Conservation (phyloP, 2,888 invertebrate species). For the Drosophila atripex region DNA sequence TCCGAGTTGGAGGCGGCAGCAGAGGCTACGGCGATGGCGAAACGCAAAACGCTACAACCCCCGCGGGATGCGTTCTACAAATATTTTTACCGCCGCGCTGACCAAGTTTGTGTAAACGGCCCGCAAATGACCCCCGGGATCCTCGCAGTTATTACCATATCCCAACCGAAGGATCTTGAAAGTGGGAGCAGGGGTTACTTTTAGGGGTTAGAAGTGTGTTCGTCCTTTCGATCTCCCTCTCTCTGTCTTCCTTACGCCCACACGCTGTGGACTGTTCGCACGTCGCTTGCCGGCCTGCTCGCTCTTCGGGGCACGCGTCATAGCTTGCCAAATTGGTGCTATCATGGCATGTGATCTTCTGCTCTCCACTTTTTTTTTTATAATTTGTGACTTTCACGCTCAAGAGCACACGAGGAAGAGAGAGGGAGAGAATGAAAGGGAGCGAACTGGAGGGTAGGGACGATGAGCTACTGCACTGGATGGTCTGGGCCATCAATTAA, state of each 20-base stretch:
- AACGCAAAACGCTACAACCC: slow-evolving; percentile 51
- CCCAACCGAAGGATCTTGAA: slow-evolving; percentile 57
- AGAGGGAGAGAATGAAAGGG: slow-evolving; percentile 1
- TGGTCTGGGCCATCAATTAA: slow-evolving; percentile 69
- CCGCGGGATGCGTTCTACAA: slow-evolving; percentile 52
- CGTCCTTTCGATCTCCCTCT: slow-evolving; percentile 7
- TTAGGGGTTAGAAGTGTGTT: slow-evolving; percentile 65
- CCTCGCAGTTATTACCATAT: slow-evolving; percentile 72
- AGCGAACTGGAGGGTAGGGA: slow-evolving; percentile 10
- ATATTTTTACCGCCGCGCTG: slow-evolving; percentile 73
- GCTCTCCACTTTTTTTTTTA: slow-evolving; percentile 55
- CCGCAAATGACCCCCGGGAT: slow-evolving; percentile 76
- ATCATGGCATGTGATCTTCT: slow-evolving; percentile 81
- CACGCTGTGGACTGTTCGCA: slow-evolving; percentile 20
- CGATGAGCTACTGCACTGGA: slow-evolving; percentile 60
- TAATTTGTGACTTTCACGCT: slow-evolving; percentile 83
- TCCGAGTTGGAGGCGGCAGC: slow-evolving; percentile 19
- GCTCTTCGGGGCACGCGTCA: slow-evolving; percentile 58
- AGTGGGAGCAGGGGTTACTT: slow-evolving; percentile 54
- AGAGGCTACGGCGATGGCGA: slow-evolving; percentile 15
- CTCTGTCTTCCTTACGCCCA: slow-evolving; percentile 54
- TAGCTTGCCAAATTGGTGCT: slow-evolving; percentile 81
- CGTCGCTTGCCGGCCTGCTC: slow-evolving; percentile 20
- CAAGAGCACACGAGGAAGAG: slow-evolving; percentile 58
- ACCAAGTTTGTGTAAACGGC: slow-evolving; percentile 70